Evolutionary conservation across 2,888 invertebrate species (phyloP), one percentile per base, ranked within the genome.

Genomic region (Acleris holmiana): DNA sequence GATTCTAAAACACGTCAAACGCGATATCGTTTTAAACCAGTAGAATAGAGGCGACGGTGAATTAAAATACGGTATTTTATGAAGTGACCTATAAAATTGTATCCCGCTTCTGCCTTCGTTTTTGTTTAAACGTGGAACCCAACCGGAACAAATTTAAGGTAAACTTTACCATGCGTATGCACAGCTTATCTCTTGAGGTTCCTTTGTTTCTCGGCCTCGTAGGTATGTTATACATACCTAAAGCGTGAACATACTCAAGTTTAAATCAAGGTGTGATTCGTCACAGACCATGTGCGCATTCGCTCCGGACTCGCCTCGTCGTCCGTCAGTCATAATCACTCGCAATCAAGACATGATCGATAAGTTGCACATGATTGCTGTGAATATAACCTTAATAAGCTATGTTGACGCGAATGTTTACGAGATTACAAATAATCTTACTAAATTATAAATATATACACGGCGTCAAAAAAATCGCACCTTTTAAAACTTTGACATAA

Each of bases 261-360:
- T 72, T 78, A 80, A 80, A 79, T 78, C 77, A 73, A 76, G 73
- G 71, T 60, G 63, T 69, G 71, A 86, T 86, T 86, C 73, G 86
- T 76, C 79, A 82, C 79, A 79, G 79, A 71, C 74, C 76, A 73
- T 71, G 74, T 72, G 75, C 68, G 67, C 72, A 83, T 87, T 85
- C 79, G 87, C 80, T 83, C 72, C 84, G 78, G 78, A 70, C 79
- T 76, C 77, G 78, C 67, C 66, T 75, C 71, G 67, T 70, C 74
- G 69, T 67, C 72, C 73, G 74, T 75, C 74, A 79, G 72, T 69
- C 71, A 71, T 75, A 81, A 78, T 79, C 75, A 71, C 73, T 76
- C 67, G 68, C 73, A 76, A 77, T 78, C 72, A 71, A 63, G 69
- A 68, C 61, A 64, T 70, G 68, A 76, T 75, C 77, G 76, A 78